phyloP scores from a whole-genome alignment of 2,888 invertebrate species.

The Aleiodes leptofemur region DNA sequence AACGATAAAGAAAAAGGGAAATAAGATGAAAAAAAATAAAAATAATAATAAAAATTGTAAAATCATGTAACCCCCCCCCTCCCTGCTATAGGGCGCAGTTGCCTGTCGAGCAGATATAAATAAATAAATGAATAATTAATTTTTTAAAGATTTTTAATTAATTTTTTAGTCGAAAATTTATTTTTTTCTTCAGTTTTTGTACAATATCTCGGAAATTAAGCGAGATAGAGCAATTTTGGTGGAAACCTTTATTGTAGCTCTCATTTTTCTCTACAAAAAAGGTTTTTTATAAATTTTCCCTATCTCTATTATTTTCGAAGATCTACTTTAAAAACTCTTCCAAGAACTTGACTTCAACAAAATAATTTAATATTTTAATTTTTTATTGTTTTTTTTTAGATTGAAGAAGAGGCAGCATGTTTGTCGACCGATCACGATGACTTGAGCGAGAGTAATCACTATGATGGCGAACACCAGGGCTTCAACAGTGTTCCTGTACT shows the following conservation, averaged over 20 bases:
- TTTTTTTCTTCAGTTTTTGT: too few relatives aligned
- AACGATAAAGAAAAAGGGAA: background rate
- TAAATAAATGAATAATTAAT: background rate
- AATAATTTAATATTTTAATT: background rate
- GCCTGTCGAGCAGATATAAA: background rate
- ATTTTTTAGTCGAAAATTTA: too few relatives aligned
- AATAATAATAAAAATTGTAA: background rate
- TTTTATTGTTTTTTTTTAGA: constrained; percentile 37
- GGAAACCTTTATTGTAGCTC: too few relatives aligned
- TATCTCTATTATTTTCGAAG: too few relatives aligned
- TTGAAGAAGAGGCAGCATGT: constrained; percentile 54
- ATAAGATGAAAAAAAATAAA: background rate
- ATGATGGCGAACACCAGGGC: constrained; percentile 55
- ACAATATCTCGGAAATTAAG: too few relatives aligned
- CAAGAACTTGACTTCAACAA: too few relatives aligned
- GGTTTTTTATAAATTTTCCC: too few relatives aligned
- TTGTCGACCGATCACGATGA: constrained; percentile 56
- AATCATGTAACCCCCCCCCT: background rate
- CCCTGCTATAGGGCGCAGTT: background rate
- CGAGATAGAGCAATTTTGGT: too few relatives aligned
- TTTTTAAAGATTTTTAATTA: too few relatives aligned
- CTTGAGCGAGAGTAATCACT: constrained; percentile 51
- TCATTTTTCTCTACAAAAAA: too few relatives aligned
- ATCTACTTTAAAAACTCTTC: too few relatives aligned
- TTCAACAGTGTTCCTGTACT: constrained; percentile 54